Conservation (phyloP, 1,140 invertebrate species). For the Euura saliciscinereae region DNA sequence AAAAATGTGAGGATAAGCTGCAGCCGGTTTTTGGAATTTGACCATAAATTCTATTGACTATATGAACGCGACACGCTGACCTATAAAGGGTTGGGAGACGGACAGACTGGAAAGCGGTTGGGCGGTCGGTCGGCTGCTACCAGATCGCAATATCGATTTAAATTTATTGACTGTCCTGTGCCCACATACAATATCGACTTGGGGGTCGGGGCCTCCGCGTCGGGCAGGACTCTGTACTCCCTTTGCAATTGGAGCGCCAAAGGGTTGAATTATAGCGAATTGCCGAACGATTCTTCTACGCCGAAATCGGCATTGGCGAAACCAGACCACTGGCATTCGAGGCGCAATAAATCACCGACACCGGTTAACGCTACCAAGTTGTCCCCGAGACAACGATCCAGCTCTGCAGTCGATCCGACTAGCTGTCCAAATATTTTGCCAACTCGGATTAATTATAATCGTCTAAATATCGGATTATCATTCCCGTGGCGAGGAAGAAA, state of each 20-base stretch:
- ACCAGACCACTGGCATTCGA: conserved; percentile 18
- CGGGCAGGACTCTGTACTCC: conserved; percentile 21
- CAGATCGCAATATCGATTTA: conserved; percentile 1
- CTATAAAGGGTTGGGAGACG: conserved; percentile 28
- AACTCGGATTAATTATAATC: too few relatives aligned
- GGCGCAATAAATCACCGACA: conserved; percentile 30
- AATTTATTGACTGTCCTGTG: background rate
- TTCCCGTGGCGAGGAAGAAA: too few relatives aligned
- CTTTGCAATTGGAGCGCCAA: conserved; percentile 26
- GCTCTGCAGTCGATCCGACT: too few relatives aligned
- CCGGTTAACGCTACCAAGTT: too few relatives aligned
- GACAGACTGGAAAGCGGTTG: background rate
- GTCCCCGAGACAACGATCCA: too few relatives aligned
- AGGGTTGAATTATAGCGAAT: conserved; percentile 25
- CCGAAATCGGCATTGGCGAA: conserved; percentile 34
- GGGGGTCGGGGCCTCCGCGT: background rate
- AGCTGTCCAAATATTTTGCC: too few relatives aligned
- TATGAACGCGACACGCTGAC: conserved; percentile 35
- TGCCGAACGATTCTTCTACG: conserved; percentile 28
- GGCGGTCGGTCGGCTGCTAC: background rate
- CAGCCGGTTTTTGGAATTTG: background rate
- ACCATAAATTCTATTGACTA: background rate
- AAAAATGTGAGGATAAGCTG: background rate
- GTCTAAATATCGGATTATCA: too few relatives aligned
- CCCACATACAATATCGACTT: conserved; percentile 25